Percentiles rank a stretch among this genome's conserved stretches.
phyloP scores from a whole-genome alignment of 2,888 invertebrate species.

The Tetranychus piercei region DNA sequence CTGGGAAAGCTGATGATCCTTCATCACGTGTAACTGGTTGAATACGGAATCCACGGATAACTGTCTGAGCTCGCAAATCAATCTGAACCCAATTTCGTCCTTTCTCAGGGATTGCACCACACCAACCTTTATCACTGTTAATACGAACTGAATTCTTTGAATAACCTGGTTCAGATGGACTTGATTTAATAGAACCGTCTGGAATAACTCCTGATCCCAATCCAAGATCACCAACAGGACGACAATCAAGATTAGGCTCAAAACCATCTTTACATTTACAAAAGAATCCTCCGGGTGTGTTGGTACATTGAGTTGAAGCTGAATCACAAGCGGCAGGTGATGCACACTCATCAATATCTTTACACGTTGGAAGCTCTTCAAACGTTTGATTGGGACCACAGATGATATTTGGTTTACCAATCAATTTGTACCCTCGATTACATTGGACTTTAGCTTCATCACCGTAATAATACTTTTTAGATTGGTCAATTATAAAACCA shows the following conservation, averaged over 20 bases:
- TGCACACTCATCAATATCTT: constrained; percentile 71
- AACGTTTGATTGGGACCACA: constrained; percentile 69
- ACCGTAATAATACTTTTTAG: constrained; percentile 51
- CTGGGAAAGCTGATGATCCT: constrained; percentile 60
- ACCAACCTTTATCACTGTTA: constrained; percentile 64
- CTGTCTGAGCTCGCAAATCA: constrained; percentile 68
- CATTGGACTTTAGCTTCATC: constrained; percentile 82
- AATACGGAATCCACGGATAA: constrained; percentile 71
- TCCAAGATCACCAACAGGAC: constrained; percentile 73
- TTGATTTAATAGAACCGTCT: constrained; percentile 68
- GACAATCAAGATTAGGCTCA: constrained; percentile 44
- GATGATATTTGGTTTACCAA: constrained; percentile 53
- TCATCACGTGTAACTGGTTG: constrained; percentile 56
- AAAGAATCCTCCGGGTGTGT: constrained; percentile 61
- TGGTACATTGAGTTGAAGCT: constrained; percentile 73
- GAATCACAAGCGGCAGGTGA: constrained; percentile 65
- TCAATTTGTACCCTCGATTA: constrained; percentile 67
- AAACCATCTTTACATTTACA: constrained; percentile 51
- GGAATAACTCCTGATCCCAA: constrained; percentile 71
- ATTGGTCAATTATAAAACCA: constrained; percentile 63
- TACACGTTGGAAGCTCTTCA: constrained; percentile 59
- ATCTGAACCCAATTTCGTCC: constrained; percentile 66
- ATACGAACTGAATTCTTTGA: constrained; percentile 61
- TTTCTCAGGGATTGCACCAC: constrained; percentile 63
- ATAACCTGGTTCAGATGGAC: constrained; percentile 61